A percentile compares a stretch with the other conserved stretches of the same genome.
Conservation (phyloP, 1,140 invertebrate genomes). For the Tribolium madens region DNA sequence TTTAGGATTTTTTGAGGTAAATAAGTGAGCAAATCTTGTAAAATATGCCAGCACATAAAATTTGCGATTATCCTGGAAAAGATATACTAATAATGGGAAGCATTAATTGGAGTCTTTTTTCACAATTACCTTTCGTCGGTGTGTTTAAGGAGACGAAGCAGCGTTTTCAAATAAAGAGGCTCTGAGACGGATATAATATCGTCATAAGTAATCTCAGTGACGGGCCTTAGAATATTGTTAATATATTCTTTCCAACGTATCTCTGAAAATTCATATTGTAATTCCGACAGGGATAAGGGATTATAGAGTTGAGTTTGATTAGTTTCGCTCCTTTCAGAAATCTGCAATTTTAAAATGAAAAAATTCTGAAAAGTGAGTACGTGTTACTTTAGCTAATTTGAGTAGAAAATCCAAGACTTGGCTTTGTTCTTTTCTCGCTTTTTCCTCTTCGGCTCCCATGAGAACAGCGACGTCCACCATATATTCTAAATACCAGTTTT, state of each 20-base stretch:
- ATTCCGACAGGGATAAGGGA: slow-evolving; percentile 81
- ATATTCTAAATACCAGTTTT: slow-evolving; percentile 76
- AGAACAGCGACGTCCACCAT: slow-evolving; percentile 88
- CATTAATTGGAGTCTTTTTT: background rate
- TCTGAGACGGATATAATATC: slow-evolving; percentile 80
- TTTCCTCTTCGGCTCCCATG: slow-evolving; percentile 79
- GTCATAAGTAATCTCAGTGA: slow-evolving; percentile 72
- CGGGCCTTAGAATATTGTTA: slow-evolving; percentile 76
- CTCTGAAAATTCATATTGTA: slow-evolving; percentile 77
- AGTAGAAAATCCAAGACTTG: slow-evolving; percentile 92
- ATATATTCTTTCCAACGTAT: slow-evolving; percentile 82
- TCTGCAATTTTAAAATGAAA: slow-evolving; percentile 24
- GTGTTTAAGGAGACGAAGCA: slow-evolving; percentile 47
- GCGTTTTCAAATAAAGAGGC: slow-evolving; percentile 55
- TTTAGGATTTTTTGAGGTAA: slow-evolving; percentile 54
- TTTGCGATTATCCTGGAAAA: slow-evolving; percentile 58
- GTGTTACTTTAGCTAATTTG: slow-evolving; percentile 84
- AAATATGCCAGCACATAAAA: slow-evolving; percentile 59
- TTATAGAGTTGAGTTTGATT: slow-evolving; percentile 81
- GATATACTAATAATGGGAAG: slow-evolving; percentile 4
- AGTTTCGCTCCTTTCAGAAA: slow-evolving; percentile 47
- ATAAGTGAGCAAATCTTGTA: slow-evolving; percentile 56
- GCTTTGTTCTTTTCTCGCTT: slow-evolving; percentile 79
- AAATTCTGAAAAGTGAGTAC: background rate
- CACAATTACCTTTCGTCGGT: slow-evolving; percentile 54